Conservation (phyloP, 2,797 vertebrate genomes). For the Antrozous pallidus region DNA sequence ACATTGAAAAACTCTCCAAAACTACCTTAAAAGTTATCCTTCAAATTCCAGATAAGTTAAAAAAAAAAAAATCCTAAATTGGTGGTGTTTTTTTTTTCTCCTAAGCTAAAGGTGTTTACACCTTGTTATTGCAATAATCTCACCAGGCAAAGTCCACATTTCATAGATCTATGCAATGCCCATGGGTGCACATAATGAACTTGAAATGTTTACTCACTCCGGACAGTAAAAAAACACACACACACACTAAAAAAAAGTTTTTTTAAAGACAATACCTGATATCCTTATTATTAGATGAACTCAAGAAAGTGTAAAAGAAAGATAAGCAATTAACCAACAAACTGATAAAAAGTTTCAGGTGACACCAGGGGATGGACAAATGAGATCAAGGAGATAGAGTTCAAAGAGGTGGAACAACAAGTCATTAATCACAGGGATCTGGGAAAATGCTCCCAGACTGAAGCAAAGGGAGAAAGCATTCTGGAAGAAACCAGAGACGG, state of each 20-base stretch:
- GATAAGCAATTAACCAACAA: constrained; percentile 57
- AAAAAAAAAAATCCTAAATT: background rate
- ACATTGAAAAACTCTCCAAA: background rate
- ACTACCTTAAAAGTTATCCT: background rate
- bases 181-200: background rate
- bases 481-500: constrained; percentile 41
- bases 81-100: background rate
- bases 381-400: constrained; percentile 71
- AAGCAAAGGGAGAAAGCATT: background rate
- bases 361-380: constrained; percentile 50
- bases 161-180: background rate
- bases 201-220: constrained; percentile 13
- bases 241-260: constrained; percentile 28
- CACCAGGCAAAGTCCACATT: background rate
- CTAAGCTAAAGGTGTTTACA: background rate
- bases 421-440: constrained; percentile 52
- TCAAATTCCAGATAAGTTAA: background rate
- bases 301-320: constrained; percentile 55
- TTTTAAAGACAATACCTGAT: constrained; percentile 58
- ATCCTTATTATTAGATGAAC: constrained; percentile 47
- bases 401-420: constrained; percentile 60
- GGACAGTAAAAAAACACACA: background rate
- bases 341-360: constrained; percentile 55
- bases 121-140: background rate
- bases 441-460: background rate